Evolutionary conservation across 2,888 invertebrate genomes (phyloP).

Genomic region (Platerodrilus igneus): DNA sequence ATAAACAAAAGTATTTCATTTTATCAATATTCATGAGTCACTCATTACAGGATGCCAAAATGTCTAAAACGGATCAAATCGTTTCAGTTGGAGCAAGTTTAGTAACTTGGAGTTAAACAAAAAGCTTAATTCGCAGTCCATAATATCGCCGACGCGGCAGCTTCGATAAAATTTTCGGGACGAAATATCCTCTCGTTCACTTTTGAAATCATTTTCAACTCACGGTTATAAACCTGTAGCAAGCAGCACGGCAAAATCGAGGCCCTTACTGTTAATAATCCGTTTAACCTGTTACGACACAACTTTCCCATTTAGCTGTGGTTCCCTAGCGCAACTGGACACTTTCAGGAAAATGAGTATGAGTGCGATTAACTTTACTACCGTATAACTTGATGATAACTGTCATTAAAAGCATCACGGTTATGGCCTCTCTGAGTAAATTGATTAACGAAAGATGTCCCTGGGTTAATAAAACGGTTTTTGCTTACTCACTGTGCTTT

Average conservation of each 20-base stretch:
- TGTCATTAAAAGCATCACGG: conserved; percentile 42
- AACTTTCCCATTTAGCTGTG: conserved; percentile 47
- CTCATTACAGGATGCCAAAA: too few species aligned
- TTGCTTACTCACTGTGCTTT: too few species aligned
- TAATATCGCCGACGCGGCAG: too few species aligned
- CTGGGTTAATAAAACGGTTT: conserved; percentile 38
- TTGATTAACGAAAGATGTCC: conserved; percentile 42
- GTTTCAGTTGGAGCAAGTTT: too few species aligned
- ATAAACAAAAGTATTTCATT: too few species aligned
- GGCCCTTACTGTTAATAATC: conserved; percentile 40
- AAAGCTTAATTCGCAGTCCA: too few species aligned
- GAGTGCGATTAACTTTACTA: conserved; percentile 40
- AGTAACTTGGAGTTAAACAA: too few species aligned
- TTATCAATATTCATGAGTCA: too few species aligned
- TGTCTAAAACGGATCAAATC: too few species aligned
- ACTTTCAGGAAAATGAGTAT: conserved; percentile 23
- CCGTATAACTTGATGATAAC: conserved; percentile 41
- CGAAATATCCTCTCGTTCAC: too few species aligned
- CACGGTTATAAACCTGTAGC: conserved; percentile 27
- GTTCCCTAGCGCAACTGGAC: conserved; percentile 30
- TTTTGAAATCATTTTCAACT: too few species aligned
- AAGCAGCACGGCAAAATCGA: conserved; percentile 26
- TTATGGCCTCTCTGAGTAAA: conserved; percentile 37
- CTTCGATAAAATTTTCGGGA: too few species aligned
- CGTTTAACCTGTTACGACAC: conserved; percentile 47